Evolutionary conservation across 2,797 vertebrate species (phyloP).

Genomic region (Aplochiton taeniatus): DNA sequence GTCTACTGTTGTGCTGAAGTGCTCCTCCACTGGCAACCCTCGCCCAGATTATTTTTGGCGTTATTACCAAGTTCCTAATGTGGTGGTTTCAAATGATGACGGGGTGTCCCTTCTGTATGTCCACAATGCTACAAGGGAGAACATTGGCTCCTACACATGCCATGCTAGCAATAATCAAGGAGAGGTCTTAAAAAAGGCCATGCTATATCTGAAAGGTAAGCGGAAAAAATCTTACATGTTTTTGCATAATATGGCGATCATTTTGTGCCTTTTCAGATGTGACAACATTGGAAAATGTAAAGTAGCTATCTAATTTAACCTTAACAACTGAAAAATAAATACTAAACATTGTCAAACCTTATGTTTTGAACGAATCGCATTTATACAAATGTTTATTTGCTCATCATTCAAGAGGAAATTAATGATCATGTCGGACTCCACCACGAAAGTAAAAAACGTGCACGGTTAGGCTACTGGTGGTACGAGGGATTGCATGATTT

Average conservation of each 20-base stretch:
- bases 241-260: no score
- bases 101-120: conserved; percentile 61
- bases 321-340: no score
- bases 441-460: no score
- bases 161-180: conserved; percentile 45
- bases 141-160: conserved; percentile 67
- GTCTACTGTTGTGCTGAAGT: conserved; percentile 49
- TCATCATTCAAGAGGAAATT: no score
- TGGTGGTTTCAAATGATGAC: conserved; percentile 41
- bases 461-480: no score
- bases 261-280: no score
- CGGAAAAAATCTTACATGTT: neutral
- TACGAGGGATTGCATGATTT: neutral
- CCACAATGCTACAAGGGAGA: conserved; percentile 32
- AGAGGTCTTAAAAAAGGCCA: conserved; percentile 36
- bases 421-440: no score
- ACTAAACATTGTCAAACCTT: no score
- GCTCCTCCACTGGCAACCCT: conserved; percentile 53
- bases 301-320: no score
- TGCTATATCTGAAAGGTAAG: conserved; percentile 63
- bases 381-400: no score
- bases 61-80: conserved; percentile 46
- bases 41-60: conserved; percentile 57
- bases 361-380: no score
- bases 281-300: no score